Base-by-base conservation (phyloP, 2,888 invertebrate genomes). In the Drosophila antonietae region DNA sequence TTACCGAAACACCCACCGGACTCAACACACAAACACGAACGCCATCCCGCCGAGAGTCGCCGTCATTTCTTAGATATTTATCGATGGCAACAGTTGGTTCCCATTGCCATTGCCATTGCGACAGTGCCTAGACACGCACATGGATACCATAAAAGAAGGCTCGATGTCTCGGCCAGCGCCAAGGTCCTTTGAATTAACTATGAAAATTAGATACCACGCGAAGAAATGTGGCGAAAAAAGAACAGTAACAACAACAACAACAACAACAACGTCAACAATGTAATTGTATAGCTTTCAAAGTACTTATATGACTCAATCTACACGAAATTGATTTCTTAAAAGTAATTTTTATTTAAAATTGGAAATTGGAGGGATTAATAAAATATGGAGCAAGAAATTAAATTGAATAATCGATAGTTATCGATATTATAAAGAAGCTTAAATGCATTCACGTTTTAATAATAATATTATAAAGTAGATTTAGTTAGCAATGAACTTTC, bases 21-120 rank as follows among this genome's bases (percentile, higher is more conserved):
- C 49, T 33, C 51, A 33, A 35, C 35, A 14, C 37, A 37, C 28
- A 1, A 31, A 31, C 31, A 7, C 49, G 31, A 51, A 33, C n/a
- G 46, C 23, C 41, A 4, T 35, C 35, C 65, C 35, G 15, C 18
- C 33, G 41, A 51, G 33, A 56, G 23, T 37, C 39, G 59, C 35
- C 73, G 41, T 62, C 67, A 62, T 68, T 68, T 60, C 70, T 41
- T 9, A 64, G 78, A 63, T 78, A 65, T 64, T 78, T 74, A 70
- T 61, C 46, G 70, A 39, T 66, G 71, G 76, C 79, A 77, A 77
- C 76, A 77, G 79, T 77, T 77, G 76, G 79, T 77, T 79, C 43
- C 15, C 68, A 57, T 51, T 68, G 59, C 33, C 59, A 59, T 51
- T 63, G 73, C 28, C 59, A 59, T 52, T 63, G 73, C 44, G 37